Percentiles rank a stretch among this genome's conserved stretches.
phyloP scores from a whole-genome alignment of 2,797 vertebrate genomes.

The Platyrinchus mystaceus region DNA sequence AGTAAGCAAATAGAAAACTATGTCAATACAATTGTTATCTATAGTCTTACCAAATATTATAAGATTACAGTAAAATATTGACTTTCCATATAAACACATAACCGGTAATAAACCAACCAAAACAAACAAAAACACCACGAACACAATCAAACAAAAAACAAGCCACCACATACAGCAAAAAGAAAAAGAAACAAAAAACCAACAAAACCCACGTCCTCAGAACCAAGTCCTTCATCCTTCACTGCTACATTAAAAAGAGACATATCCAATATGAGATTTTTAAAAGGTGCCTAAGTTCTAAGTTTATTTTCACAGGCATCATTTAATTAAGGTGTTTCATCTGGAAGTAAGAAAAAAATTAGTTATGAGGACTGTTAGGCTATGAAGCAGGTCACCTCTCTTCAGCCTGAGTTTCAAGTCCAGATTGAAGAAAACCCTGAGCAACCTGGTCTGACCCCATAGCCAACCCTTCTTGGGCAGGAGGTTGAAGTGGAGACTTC shows the following conservation, averaged over 20 bases:
- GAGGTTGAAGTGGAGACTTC: neutral
- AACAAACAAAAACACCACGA: neutral
- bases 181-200: too few relatives aligned
- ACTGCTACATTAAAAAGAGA: neutral
- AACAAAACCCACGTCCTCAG: rapidly evolving
- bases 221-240: neutral
- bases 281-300: neutral
- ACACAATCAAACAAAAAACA: too few relatives aligned
- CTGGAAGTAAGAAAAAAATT: neutral
- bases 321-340: neutral
- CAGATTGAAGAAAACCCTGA: neutral
- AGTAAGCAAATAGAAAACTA: neutral
- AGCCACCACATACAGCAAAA: neutral
- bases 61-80: neutral
- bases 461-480: neutral
- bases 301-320: neutral
- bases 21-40: neutral
- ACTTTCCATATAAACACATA: neutral
- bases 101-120: neutral
- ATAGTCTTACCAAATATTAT: neutral
- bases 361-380: neutral
- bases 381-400: neutral
- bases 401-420: neutral
- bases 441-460: neutral
- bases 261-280: neutral